Evolutionary conservation across 2,113 vertebrate genomes (phyloP).

Genomic region (Origma solitaria): DNA sequence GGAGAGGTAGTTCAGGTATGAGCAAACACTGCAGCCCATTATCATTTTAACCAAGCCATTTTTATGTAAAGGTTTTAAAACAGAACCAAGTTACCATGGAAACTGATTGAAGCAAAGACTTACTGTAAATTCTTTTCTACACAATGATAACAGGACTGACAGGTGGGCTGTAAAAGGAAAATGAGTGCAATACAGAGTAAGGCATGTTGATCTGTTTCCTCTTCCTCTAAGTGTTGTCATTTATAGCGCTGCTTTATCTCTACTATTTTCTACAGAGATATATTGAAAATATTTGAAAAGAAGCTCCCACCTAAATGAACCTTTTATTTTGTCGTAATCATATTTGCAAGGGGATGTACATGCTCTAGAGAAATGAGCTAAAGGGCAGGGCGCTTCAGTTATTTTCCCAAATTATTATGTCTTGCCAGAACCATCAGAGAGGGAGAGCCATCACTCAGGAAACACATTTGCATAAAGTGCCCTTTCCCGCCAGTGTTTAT

Average conservation of each 20-base stretch:
- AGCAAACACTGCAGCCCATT: neutral
- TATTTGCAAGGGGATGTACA: neutral
- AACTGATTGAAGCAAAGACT: constrained; percentile 43
- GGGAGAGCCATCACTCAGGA: constrained; percentile 11
- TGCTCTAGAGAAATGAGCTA: neutral
- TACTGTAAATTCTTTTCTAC: constrained; percentile 36
- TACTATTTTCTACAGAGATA: neutral
- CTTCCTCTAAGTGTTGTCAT: neutral
- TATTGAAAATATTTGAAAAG: neutral
- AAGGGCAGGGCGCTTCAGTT: neutral
- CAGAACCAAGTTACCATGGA: constrained; percentile 44
- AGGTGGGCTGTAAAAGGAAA: constrained; percentile 40
- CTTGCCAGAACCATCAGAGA: constrained; percentile 10
- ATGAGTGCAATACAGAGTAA: neutral
- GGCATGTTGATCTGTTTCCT: neutral
- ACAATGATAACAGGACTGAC: constrained; percentile 22
- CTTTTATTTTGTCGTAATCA: neutral
- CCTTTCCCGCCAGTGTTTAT: neutral
- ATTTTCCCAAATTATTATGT: constrained; percentile 13
- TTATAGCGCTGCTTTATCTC: constrained; percentile 9
- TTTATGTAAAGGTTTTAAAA: constrained; percentile 34
- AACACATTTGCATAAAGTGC: constrained; percentile 9
- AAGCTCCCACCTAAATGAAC: neutral
- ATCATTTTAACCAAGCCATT: constrained; percentile 24
- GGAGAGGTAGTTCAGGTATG: neutral